phyloP scores from a whole-genome alignment of 1,140 invertebrate genomes.

The Solenopsis fugax region DNA sequence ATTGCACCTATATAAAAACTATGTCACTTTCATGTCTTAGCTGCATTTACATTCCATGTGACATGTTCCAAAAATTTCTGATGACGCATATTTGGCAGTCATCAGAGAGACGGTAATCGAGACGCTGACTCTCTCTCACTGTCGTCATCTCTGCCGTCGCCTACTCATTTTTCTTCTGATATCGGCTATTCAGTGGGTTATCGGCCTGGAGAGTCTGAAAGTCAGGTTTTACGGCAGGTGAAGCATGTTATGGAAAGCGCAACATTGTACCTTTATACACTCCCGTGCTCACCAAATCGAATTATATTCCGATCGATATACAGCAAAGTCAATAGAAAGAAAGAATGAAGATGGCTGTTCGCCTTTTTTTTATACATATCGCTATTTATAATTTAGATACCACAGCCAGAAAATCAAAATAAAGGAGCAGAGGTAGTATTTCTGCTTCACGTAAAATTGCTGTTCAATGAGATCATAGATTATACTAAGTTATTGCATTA shows the following conservation, averaged over 20 bases:
- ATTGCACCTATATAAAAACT: neutral
- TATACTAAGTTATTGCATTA: neutral
- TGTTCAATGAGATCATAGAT: neutral
- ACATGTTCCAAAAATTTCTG: conserved; percentile 21
- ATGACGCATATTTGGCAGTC: conserved; percentile 46
- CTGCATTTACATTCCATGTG: neutral
- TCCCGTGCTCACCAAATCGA: conserved; percentile 54
- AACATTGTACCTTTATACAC: conserved; percentile 46
- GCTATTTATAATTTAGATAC: conserved; percentile 43
- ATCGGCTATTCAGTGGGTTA: conserved; percentile 24
- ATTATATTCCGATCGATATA: conserved; percentile 55
- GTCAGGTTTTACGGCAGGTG: conserved; percentile 50
- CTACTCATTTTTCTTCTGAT: conserved; percentile 25
- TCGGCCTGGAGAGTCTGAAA: conserved; percentile 51
- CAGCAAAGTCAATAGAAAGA: conserved; percentile 38
- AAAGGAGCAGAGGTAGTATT: neutral
- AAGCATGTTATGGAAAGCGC: conserved; percentile 51
- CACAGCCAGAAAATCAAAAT: conserved; percentile 13
- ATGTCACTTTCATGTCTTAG: neutral
- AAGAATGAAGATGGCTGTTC: conserved; percentile 15
- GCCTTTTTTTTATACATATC: conserved; percentile 8
- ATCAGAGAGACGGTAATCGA: conserved; percentile 27
- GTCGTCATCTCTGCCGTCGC: conserved; percentile 21
- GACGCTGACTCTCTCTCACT: neutral
- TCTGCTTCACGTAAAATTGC: neutral